Evolutionary conservation across 2,888 invertebrate species (phyloP), one percentile per base, ranked within the genome.

Genomic region (Meganola albula): DNA sequence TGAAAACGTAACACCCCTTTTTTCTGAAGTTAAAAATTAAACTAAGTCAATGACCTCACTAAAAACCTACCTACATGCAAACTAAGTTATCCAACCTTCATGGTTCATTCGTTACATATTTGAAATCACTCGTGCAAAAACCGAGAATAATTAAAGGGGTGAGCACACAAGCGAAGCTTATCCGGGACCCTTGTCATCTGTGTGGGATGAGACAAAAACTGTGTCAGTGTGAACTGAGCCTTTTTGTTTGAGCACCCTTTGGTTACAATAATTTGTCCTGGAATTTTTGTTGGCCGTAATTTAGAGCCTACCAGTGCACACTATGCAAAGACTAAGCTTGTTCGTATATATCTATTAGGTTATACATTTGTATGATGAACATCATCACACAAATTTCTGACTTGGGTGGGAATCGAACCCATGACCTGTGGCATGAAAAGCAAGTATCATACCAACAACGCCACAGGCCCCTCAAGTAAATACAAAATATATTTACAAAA

Each of bases 171-270:
- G 48, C 52, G 46, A 37, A 26, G 53, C 58, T 59, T 58, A 58
- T 59, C 53, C 48, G 40, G 37, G 45, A 68, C 68, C 68, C 68
- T 59, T 63, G 68, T 68, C 68, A 67, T 44, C 38, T 36, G 48
- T 50, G 57, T 65, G 64, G 58, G 60, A 66, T 59, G 63, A 63
- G 59, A 68, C 68, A 68, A 68, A 68, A 65, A 58, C 45, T 34
- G 50, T 50, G 55, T 42, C 43, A 44, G 52, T 66, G 57, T 58
- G 59, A 55, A 55, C 62, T 54, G 47, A 44, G 60, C 54, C 61
- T 67, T 64, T 70, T 67, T 69, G 61, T 57, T 49, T 35, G 45
- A 25, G 41, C 58, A 58, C 54, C 61, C 61, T 55, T 63, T 58
- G 40, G 40, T 27, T 31, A 51, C 43, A 51, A 53, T 44, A 54